A percentile compares a stretch with the other conserved stretches of the same genome.
Evolutionary conservation across 2,888 invertebrate genomes (phyloP).

Genomic region (Pandemis corylana): DNA sequence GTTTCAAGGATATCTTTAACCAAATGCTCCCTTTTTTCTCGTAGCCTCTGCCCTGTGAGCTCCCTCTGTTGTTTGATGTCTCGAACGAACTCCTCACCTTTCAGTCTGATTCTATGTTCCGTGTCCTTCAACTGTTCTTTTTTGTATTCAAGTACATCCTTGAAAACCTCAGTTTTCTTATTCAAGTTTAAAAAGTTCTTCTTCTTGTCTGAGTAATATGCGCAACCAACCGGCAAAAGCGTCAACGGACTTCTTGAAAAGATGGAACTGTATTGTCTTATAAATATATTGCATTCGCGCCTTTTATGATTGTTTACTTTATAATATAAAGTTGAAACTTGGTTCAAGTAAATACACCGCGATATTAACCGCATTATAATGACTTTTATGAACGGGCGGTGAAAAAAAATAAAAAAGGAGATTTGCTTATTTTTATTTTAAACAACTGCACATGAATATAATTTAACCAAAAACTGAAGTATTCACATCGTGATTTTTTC

Average conservation of each 20-base stretch:
- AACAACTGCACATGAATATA: conserved; percentile 21
- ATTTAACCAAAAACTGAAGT: conserved; percentile 9
- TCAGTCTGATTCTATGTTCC: conserved; percentile 80
- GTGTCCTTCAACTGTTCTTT: conserved; percentile 86
- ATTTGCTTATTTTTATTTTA: conserved; percentile 5
- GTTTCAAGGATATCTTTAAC: conserved; percentile 90
- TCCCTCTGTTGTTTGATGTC: conserved; percentile 78
- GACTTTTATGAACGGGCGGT: conserved; percentile 13
- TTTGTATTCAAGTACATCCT: conserved; percentile 86
- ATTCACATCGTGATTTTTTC: conserved; percentile 36
- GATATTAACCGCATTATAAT: conserved; percentile 63
- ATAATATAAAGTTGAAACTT: conserved; percentile 54
- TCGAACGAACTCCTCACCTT: conserved; percentile 73
- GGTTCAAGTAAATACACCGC: conserved; percentile 57
- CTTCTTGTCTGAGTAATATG: conserved; percentile 71
- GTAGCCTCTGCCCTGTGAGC: conserved; percentile 74
- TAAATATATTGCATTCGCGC: conserved; percentile 51
- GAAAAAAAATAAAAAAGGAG: conserved; percentile 4
- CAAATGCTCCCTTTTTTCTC: conserved; percentile 86
- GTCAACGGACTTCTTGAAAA: conserved; percentile 52
- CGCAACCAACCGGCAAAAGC: conserved; percentile 57
- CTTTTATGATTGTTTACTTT: conserved; percentile 47
- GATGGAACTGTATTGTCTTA: conserved; percentile 53
- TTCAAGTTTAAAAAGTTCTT: conserved; percentile 72
- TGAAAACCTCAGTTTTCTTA: conserved; percentile 80